Evolutionary conservation across 2,797 vertebrate species (phyloP).

Genomic region (Epinephelus awoara): DNA sequence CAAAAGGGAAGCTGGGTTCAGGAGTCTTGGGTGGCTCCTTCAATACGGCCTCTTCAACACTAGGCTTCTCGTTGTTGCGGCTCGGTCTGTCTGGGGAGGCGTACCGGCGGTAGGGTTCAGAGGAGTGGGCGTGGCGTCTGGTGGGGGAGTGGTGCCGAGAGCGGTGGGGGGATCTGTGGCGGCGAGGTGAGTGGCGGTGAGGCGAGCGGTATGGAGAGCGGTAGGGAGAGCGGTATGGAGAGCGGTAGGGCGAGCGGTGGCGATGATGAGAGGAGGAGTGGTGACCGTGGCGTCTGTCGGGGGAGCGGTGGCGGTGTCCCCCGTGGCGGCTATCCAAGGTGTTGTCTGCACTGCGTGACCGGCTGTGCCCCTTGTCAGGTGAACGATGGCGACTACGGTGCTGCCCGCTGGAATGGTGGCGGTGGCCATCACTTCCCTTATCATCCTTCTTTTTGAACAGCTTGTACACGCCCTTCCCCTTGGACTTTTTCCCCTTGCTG

Average conservation of each 20-base stretch:
- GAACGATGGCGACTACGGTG: constrained; percentile 83
- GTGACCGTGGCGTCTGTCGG: constrained; percentile 83
- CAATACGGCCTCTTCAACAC: constrained; percentile 51
- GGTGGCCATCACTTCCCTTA: constrained; percentile 72
- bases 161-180: constrained; percentile 84
- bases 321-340: constrained; percentile 86
- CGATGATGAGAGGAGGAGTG: constrained; percentile 82
- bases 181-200: constrained; percentile 78
- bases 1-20: constrained; percentile 64
- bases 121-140: constrained; percentile 75
- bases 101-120: constrained; percentile 85
- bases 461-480: constrained; percentile 40
- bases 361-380: constrained; percentile 86
- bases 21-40: constrained; percentile 65
- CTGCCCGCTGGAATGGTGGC: constrained; percentile 80
- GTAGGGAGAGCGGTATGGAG: constrained; percentile 65
- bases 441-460: constrained; percentile 68
- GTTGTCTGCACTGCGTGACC: constrained; percentile 91
- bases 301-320: constrained; percentile 84
- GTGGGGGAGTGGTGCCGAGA: constrained; percentile 84
- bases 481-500: constrained; percentile 67
- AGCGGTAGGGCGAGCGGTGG: constrained; percentile 79
- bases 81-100: constrained; percentile 60
- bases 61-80: constrained; percentile 72
- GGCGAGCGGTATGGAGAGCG: constrained; percentile 81